Evolutionary conservation across 30 jellyfish, hydroid and myxozoan species (phyloP), one percentile per base, ranked within the genome.

Genomic region (Aurelia aurita): DNA sequence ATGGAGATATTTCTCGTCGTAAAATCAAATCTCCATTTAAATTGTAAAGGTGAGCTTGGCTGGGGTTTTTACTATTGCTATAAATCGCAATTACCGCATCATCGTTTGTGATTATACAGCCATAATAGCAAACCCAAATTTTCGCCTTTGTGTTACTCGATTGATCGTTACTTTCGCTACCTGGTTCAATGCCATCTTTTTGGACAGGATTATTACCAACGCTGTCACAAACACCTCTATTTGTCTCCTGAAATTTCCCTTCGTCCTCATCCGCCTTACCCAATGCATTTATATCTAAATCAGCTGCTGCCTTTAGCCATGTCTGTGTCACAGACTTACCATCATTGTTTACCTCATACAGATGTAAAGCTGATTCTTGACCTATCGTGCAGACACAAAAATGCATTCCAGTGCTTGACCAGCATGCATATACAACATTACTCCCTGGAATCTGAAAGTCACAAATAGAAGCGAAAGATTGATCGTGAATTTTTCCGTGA

Each of bases 341-440:
- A 3, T 29, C 65, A 23, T 51, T 62, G n/a, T 11, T 31, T 19
- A 93, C 51, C 49, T 66, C 87, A 74, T 82, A 94, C 23, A 94
- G 87, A 22, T 34, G 45, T 16, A 94, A 51, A 72, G 80, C 32
- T 53, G 94, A 78, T 47, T 51, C 53, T 1, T 78, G 96, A 7
- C 99, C 97, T 53, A 82, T 89, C 29, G 97, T 82, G 73, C 95
- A 75, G 22, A 94, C 89, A 61, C 89, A 20, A 31, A 94, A 94
- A 10, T 12, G 43, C 20, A 39, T 55, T 14, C 97, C 96, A 69
- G 72, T 77, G 20, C 26, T n/a, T 7, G 91, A 59, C 99, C 99
- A 94, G 53, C 92, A 45, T 6, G 96, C 97, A 85, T 82, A 94
- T 5, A 88, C 82, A 2, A 94, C 96, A 85, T 89, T 74, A 44